phyloP scores from a whole-genome alignment of 1,140 invertebrate genomes.

The Conopomorpha cramerella region DNA sequence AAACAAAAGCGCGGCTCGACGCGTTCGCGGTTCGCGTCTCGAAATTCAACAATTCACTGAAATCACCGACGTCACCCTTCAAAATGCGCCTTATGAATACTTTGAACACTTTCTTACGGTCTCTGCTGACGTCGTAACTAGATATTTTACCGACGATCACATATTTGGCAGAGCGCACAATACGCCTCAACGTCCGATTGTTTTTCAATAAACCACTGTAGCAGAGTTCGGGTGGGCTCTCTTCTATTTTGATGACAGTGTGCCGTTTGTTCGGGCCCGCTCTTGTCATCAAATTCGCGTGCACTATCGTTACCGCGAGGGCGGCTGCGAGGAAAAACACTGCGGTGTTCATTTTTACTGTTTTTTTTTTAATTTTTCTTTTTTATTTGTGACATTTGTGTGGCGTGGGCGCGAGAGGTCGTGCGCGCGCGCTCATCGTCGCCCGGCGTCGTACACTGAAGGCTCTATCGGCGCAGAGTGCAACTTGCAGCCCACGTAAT shows the following conservation, averaged over 20 bases:
- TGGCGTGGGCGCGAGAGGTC: not conserved
- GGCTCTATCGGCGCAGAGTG: not conserved
- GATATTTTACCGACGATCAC: constrained; percentile 53
- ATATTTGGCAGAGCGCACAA: constrained; percentile 38
- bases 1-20: constrained; percentile 26
- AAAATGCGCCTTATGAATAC: constrained; percentile 38
- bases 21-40: constrained; percentile 32
- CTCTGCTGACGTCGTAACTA: constrained; percentile 22
- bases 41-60: constrained; percentile 44
- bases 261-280: constrained; percentile 44
- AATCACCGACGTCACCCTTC: constrained; percentile 36
- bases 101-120: constrained; percentile 31
- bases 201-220: constrained; percentile 37
- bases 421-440: not conserved
- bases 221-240: constrained; percentile 25
- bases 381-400: not conserved
- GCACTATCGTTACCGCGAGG: constrained; percentile 10
- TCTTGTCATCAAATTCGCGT: constrained; percentile 31
- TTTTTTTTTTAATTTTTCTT: too few relatives aligned
- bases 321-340: constrained; percentile 8
- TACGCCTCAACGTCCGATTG: constrained; percentile 31
- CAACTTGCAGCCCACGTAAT: not conserved
- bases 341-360: constrained; percentile 20
- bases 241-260: constrained; percentile 39
- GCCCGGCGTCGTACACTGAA: not conserved